A percentile compares a stretch with the other conserved stretches of the same genome.
These are phyloP conservation scores for Cantharis rufa DNA, from an alignment of 2,888 invertebrate genomes.

Conservation along the genomic window DNA sequence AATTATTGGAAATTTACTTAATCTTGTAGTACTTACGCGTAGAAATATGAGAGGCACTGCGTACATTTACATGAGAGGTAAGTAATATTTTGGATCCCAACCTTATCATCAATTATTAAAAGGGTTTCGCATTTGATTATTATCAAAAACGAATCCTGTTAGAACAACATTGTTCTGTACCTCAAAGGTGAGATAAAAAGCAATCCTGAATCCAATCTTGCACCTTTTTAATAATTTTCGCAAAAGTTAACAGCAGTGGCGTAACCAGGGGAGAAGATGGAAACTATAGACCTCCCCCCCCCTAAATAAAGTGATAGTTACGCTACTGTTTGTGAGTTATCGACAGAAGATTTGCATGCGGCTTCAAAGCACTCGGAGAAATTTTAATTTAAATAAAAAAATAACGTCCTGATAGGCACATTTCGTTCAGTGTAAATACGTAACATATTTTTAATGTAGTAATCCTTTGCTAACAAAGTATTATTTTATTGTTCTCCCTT, in stretches of 20 bases:
- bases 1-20: slow-evolving; percentile 77
- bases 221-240: not conserved
- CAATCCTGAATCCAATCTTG: not conserved
- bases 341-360: not conserved
- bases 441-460: not conserved
- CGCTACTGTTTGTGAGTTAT: not conserved
- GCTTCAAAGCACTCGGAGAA: not conserved
- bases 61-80: slow-evolving; percentile 79
- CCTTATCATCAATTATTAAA: not conserved
- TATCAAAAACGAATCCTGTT: not conserved
- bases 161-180: not conserved
- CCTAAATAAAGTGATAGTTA: no score
- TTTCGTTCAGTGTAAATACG: not conserved
- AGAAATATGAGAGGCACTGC: slow-evolving; percentile 79
- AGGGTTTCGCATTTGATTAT: not conserved
- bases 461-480: not conserved
- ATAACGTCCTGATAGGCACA: not conserved
- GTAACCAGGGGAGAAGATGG: no score
- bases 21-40: slow-evolving; percentile 76
- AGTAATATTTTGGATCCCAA: slow-evolving; percentile 45
- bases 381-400: not conserved
- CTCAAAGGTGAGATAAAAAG: not conserved
- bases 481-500: not conserved
- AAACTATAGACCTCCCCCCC: no score
- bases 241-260: no score